Evolutionary conservation across 2,113 vertebrate species (phyloP), one percentile per base, ranked within the genome.

Genomic region (Entomyzon cyanotis): DNA sequence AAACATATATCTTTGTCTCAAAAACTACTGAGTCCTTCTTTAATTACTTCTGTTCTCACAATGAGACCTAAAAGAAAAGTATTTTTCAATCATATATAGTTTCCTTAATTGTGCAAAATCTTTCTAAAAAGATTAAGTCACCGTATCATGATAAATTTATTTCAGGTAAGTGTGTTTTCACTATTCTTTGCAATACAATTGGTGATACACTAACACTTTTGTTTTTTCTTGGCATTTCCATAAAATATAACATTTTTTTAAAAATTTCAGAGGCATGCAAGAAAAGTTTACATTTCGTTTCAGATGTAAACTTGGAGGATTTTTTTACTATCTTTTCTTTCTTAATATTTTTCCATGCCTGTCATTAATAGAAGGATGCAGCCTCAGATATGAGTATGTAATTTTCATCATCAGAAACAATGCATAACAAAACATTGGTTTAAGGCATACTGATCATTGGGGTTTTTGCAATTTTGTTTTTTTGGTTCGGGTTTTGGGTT

Each of bases 401-500:
- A 71, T 70, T 79, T 49, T 42, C 35, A 23, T 35, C 12, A 56
- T 30, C 60, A 77, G 31, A 19, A 91, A 10, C 4, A 55, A 8
- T n/a, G 17, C 8, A 41, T 27, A 55, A 59, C 2, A 46, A 62
- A 84, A 22, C 6, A 33, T 4, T 19, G 1, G 3, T 60, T 71
- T 67, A 31, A 52, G 27, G 21, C 3, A 52, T 30, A 27, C 4
- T 46, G 7, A 1, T 62, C 4, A 0, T 8, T 2, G 2, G 8
- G 11, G 7, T 22, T 62, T 67, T 44, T 22, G 4, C 7, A 7
- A 17, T 5, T 27, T 53, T 69, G 14, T 22, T 55, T 42, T 11
- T 49, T 31, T 35, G 25, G 21, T 71, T 76, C 39, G 20, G 1
- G 0, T 50, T 58, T 56, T 17, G 9, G 3, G 6, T 22, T 42